A percentile compares a stretch with the other conserved stretches of the same genome.
Conservation (phyloP, 1,140 invertebrate genomes). For the Andricus grossulariae region DNA sequence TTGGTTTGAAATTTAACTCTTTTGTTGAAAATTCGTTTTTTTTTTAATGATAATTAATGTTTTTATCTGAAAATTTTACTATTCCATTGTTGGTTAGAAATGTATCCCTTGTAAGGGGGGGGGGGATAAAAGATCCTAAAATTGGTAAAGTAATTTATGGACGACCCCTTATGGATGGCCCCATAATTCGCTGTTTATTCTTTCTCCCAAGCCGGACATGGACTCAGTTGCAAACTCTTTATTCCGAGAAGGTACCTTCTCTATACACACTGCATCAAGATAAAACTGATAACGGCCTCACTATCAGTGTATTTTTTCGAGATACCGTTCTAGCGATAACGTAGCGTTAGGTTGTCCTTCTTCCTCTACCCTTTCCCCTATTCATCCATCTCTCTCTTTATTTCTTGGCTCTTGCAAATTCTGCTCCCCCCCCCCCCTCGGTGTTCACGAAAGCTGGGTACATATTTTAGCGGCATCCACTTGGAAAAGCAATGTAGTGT, state of each 20-base stretch:
- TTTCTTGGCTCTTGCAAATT: slow-evolving; percentile 34
- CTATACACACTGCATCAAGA: background rate
- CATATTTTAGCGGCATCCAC: slow-evolving; percentile 33
- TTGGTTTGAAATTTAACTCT: too few species aligned
- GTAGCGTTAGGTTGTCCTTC: background rate
- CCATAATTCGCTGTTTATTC: too few species aligned
- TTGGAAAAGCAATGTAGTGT: slow-evolving; percentile 30
- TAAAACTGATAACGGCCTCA: background rate
- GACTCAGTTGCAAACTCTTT: too few species aligned
- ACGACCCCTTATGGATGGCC: too few species aligned
- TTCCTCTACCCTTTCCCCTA: background rate
- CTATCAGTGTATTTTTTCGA: slow-evolving; percentile 6
- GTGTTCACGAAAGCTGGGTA: background rate
- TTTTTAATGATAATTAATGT: too few species aligned
- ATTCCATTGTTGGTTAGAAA: too few species aligned
- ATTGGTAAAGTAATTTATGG: too few species aligned
- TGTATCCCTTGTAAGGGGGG: too few species aligned
- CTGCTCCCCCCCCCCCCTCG: background rate
- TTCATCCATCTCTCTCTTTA: background rate
- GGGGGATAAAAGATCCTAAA: too few species aligned
- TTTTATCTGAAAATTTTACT: too few species aligned
- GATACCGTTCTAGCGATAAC: background rate
- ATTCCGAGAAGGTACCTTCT: background rate
- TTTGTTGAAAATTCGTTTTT: too few species aligned
- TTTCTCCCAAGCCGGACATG: too few species aligned